These are phyloP conservation scores for Mantis religiosa DNA, from an alignment of 2,888 invertebrate species.

Conservation along the genomic window DNA sequence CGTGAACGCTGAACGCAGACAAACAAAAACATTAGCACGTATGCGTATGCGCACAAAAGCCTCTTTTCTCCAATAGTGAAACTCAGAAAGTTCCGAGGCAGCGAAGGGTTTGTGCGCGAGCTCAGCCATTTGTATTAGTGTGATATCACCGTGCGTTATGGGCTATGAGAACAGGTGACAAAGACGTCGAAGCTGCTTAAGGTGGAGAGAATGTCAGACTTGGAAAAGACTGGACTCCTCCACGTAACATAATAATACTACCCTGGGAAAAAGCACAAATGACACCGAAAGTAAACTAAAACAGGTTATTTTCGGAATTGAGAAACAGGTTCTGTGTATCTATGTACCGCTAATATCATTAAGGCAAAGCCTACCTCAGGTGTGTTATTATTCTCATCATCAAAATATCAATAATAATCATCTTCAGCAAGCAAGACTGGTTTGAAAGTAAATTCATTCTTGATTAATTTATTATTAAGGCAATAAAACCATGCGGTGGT, in stretches of 20 bases:
- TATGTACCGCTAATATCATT: too few relatives aligned
- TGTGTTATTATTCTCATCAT: too few relatives aligned
- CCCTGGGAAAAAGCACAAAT: too few relatives aligned
- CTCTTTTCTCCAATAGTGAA: constrained; percentile 20
- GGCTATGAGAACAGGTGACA: background rate
- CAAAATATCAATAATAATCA: too few relatives aligned
- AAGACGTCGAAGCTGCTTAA: constrained; percentile 11
- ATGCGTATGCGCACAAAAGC: background rate
- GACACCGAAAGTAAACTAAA: too few relatives aligned
- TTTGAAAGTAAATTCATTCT: too few relatives aligned
- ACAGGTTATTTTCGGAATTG: too few relatives aligned
- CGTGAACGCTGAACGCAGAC: constrained; percentile 9
- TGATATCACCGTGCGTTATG: constrained; percentile 1
- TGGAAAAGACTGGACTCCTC: background rate
- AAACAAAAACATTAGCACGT: constrained; percentile 8
- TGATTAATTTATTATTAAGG: too few relatives aligned
- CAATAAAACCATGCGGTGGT: too few relatives aligned
- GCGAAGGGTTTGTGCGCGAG: background rate
- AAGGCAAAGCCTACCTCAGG: too few relatives aligned
- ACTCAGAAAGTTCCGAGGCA: constrained; percentile 13
- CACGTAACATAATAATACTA: background rate
- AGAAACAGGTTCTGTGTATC: too few relatives aligned
- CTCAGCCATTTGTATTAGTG: constrained; percentile 23
- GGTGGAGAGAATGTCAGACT: background rate
- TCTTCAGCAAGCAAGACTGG: too few relatives aligned